Evolutionary conservation across 2,113 vertebrate species (phyloP).

Genomic region (Poecile atricapillus): DNA sequence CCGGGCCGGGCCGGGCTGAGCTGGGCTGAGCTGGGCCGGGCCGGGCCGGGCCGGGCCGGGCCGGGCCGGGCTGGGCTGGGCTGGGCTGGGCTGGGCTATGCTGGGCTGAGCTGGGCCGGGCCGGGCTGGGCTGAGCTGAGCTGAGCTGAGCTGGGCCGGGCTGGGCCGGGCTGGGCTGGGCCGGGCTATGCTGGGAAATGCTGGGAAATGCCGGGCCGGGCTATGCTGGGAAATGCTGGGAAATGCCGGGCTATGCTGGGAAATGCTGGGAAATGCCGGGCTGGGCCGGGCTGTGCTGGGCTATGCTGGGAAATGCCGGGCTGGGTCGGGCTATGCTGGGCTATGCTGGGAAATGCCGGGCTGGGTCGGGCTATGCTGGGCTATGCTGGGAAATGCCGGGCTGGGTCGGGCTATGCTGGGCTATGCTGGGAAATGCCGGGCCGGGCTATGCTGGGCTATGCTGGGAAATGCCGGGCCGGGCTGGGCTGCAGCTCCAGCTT

Average conservation of each 20-base stretch:
- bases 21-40: rapidly evolving
- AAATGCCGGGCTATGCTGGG: rapidly evolving
- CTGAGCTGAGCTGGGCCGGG: rapidly evolving
- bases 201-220: too few species aligned
- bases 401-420: rapidly evolving
- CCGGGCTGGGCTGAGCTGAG: neutral
- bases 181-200: neutral
- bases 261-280: rapidly evolving
- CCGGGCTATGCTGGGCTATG: too few species aligned
- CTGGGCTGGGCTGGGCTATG: too few species aligned
- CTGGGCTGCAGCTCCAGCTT: neutral
- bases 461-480: neutral
- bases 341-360: rapidly evolving
- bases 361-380: rapidly evolving
- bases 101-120: neutral
- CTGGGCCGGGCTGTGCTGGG: rapidly evolving
- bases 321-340: neutral
- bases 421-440: too few species aligned
- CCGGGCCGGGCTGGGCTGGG: too few species aligned
- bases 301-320: neutral
- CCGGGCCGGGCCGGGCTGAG: too few species aligned
- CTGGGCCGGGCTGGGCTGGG: too few species aligned
- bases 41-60: too few species aligned
- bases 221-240: too few species aligned
- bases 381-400: neutral